Evolutionary conservation across 2,797 vertebrate species (phyloP).

Genomic region (Sylvia borin): DNA sequence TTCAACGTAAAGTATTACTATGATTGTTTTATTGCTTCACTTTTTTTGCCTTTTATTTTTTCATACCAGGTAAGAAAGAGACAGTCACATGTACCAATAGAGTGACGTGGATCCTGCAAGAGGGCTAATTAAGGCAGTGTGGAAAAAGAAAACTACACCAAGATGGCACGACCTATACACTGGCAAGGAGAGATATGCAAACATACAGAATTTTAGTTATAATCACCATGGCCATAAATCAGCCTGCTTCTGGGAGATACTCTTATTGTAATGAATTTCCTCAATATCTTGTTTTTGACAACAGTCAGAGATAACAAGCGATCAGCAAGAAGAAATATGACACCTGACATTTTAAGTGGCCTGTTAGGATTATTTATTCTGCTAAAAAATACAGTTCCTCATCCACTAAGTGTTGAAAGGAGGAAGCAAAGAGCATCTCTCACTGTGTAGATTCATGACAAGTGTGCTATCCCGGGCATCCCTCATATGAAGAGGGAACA

Average conservation of each 20-base stretch:
- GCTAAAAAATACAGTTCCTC: slow-evolving; percentile 3
- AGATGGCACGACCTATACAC: not conserved
- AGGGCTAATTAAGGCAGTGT: not conserved
- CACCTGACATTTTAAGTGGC: slow-evolving; percentile 3
- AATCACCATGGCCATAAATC: not conserved
- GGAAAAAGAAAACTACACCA: not conserved
- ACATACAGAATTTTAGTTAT: not conserved
- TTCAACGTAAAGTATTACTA: not conserved
- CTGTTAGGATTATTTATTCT: slow-evolving; percentile 31
- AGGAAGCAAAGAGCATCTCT: not conserved
- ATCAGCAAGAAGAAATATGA: slow-evolving; percentile 16
- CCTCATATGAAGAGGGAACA: not conserved
- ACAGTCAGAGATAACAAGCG: slow-evolving; percentile 1
- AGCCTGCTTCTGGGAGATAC: not conserved
- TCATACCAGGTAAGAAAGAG: not conserved
- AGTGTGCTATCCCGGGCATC: not conserved
- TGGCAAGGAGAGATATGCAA: not conserved
- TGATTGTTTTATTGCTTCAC: not conserved
- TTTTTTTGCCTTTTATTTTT: not conserved
- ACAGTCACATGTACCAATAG: not conserved
- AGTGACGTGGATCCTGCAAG: not conserved
- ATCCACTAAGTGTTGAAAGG: not conserved
- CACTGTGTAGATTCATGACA: not conserved
- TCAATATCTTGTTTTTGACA: slow-evolving; percentile 24
- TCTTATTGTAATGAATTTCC: not conserved